These are phyloP conservation scores for Galemys pyrenaicus DNA, from an alignment of 2,113 vertebrate species.

Conservation along the genomic window DNA sequence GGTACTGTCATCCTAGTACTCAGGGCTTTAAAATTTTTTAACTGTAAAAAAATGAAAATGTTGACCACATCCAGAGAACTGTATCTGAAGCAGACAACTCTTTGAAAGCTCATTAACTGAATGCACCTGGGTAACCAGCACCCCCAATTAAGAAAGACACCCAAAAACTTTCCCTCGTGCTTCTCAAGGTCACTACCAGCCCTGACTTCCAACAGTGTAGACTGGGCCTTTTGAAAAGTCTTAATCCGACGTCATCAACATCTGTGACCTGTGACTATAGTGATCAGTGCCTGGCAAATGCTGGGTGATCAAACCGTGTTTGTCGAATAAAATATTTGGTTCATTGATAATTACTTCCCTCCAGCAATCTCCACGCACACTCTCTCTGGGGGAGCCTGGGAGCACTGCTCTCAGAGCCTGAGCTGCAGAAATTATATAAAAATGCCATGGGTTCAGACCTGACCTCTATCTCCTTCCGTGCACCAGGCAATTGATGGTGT, in stretches of 20 bases:
- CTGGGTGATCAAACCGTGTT: background rate
- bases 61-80: background rate
- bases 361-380: background rate
- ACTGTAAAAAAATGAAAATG: background rate
- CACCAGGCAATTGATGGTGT: background rate
- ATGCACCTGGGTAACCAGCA: background rate
- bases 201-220: background rate
- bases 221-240: background rate
- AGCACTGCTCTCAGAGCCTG: background rate
- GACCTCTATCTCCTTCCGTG: background rate
- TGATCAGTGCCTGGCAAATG: background rate
- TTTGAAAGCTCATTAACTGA: background rate
- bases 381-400: background rate
- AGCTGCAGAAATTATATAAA: background rate
- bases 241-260: background rate
- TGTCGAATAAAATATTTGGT: background rate
- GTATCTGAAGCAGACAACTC: background rate
- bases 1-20: background rate
- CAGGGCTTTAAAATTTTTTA: background rate
- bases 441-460: background rate
- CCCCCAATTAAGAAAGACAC: background rate
- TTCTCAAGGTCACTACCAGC: background rate
- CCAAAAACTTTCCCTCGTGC: fast-evolving
- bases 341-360: background rate
- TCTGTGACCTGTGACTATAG: background rate